A percentile compares a stretch with the other conserved stretches of the same genome.
phyloP scores from a whole-genome alignment of 2,797 vertebrate genomes.

The Coluber constrictor region DNA sequence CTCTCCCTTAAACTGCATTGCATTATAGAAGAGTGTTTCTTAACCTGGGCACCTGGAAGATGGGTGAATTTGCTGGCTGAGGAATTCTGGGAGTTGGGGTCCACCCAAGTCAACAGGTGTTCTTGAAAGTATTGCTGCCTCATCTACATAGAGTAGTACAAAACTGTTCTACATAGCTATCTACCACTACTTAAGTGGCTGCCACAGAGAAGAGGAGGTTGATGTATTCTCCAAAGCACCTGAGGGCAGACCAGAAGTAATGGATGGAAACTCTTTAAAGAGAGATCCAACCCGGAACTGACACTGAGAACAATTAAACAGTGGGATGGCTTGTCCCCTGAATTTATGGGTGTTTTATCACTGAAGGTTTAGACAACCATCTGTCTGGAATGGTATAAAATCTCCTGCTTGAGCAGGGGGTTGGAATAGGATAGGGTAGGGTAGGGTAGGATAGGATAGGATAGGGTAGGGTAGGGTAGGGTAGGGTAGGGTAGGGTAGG shows the following conservation, averaged over 20 bases:
- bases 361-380: neutral
- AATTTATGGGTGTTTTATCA: neutral
- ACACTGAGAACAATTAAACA: neutral
- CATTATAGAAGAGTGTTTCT: neutral
- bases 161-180: neutral
- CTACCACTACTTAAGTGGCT: neutral
- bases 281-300: neutral
- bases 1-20: neutral
- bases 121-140: neutral
- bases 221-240: neutral
- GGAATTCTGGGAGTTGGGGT: neutral
- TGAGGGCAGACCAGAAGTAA: neutral
- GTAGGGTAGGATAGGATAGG: no score
- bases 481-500: no score
- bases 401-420: neutral
- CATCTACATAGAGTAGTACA: neutral
- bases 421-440: neutral
- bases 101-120: neutral
- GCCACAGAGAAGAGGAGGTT: neutral
- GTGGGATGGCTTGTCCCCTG: neutral
- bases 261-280: neutral
- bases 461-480: fast-evolving
- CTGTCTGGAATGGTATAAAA: neutral
- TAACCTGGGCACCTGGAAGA: neutral
- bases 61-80: neutral